Evolutionary conservation across 2,113 vertebrate genomes (phyloP).

Genomic region (Pseudorectes ferrugineus): DNA sequence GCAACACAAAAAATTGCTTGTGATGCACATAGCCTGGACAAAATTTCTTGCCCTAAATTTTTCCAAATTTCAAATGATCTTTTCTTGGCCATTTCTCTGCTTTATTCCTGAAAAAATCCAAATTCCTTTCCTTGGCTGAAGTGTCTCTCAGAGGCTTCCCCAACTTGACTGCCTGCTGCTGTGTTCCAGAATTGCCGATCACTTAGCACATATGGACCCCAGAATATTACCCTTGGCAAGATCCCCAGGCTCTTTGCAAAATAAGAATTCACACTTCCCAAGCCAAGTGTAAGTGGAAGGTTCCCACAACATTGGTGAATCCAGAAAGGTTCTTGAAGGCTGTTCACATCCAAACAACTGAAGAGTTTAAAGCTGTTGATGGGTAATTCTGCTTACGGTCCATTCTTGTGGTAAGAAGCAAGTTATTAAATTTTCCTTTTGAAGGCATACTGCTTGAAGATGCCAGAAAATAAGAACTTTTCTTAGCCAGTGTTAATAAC

Average conservation of each 20-base stretch:
- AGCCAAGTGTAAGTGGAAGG: conserved; percentile 37
- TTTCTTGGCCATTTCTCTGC: neutral
- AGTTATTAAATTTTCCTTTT: conserved; percentile 63
- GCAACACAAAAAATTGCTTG: neutral
- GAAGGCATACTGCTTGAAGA: conserved; percentile 8
- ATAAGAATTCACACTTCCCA: conserved; percentile 57
- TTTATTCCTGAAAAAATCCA: neutral
- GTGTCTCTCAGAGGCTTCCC: neutral
- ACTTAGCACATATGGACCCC: conserved; percentile 39
- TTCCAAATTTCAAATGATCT: neutral
- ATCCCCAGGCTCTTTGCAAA: conserved; percentile 30
- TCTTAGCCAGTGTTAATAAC: conserved; percentile 37
- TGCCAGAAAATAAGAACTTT: conserved; percentile 41
- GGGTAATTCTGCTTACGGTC: neutral
- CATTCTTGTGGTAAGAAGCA: conserved; percentile 48
- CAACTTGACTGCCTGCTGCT: neutral
- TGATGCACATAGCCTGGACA: neutral
- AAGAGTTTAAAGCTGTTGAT: conserved; percentile 35
- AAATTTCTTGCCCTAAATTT: neutral
- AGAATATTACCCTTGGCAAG: conserved; percentile 63
- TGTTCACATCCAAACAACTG: conserved; percentile 33
- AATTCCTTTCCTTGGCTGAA: conserved; percentile 5
- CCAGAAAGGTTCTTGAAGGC: conserved; percentile 16
- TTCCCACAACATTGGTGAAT: conserved; percentile 29
- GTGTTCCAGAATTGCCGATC: neutral